Base-by-base conservation (phyloP, 2,113 vertebrate species). In the Heterocephalus glaber region DNA sequence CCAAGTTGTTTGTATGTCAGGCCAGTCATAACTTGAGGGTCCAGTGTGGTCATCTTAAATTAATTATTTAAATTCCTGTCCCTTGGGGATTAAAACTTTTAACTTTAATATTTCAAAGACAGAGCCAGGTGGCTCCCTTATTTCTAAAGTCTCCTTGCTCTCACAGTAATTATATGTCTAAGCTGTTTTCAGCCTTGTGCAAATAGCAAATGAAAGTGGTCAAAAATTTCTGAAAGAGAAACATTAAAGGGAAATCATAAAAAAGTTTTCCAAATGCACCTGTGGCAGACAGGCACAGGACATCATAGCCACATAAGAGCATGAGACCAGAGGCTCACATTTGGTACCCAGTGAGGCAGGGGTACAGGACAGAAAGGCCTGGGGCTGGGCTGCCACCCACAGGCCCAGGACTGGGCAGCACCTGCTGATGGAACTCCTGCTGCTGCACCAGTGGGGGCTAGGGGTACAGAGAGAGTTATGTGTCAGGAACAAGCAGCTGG, bases 221-320 rank as follows among this genome's bases (percentile, higher is more conserved):
- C 24, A 77, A 47, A 61, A 33, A 44, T 5, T 77, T 79, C 76
- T 52, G 61, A 97, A 95, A 84, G 74, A 86, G 16, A 56, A 87
- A 54, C 0, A 26, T 17, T 60, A n/a, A 93, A n/a, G 14, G 65
- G 3, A 72, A 52, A 63, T n/a, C 28, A 28, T 88, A 16, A 63
- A 66, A 92, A 80, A 16, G 66, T 22, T 56, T 72, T n/a, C 35
- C 26, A 65, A 33, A 66, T 3, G 28, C 19, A 41, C 1, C 1
- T 3, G 82, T 30, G 63, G 65, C 70, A 7, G 44, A 20, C 0
- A 16, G 65, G 30, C 54, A 26, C 13, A 1, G 49, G 56, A 35
- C 49, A n/a, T 0, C 11, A 38, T 0, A 47, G 49, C 10, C 66
- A 14, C 0, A 0, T 16, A 47, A 41, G 38, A 81, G 66, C 41